Evolutionary conservation across 2,797 vertebrate species (phyloP).

Genomic region (Acridotheres tristis): DNA sequence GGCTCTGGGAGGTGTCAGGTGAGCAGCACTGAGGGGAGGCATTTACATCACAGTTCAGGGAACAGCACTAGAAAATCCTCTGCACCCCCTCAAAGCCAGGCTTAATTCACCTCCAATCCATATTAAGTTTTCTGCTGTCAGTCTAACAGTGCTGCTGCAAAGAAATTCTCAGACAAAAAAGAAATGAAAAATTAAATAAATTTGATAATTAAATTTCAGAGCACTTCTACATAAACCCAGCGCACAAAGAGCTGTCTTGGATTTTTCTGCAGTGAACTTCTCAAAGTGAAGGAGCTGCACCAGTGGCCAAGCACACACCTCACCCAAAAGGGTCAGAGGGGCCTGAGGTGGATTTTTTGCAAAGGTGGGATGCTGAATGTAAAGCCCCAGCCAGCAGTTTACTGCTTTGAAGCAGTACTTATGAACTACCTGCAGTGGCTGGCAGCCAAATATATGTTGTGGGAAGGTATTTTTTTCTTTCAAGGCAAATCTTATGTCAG

Average conservation of each 20-base stretch:
- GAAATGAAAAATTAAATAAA: background rate
- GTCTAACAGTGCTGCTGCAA: background rate
- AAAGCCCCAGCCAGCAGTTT: background rate
- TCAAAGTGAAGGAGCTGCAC: background rate
- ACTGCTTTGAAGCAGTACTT: background rate
- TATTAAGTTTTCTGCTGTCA: background rate
- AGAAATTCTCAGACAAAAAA: background rate
- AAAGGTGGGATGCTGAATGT: background rate
- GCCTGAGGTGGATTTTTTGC: background rate
- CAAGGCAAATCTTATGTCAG: background rate
- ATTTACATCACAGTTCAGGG: background rate
- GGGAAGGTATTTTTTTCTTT: background rate
- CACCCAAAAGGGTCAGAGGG: background rate
- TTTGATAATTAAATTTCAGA: background rate
- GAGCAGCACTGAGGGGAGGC: background rate
- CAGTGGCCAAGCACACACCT: background rate
- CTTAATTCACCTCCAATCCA: background rate
- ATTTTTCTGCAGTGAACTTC: background rate
- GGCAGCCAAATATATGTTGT: background rate
- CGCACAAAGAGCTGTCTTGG: rapidly evolving
- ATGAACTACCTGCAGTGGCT: background rate
- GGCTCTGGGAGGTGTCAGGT: background rate
- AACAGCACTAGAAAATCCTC: background rate
- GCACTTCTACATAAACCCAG: background rate
- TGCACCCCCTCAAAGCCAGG: background rate